Conservation (phyloP, 2,888 invertebrate genomes). For the Eretmocerus hayati region DNA sequence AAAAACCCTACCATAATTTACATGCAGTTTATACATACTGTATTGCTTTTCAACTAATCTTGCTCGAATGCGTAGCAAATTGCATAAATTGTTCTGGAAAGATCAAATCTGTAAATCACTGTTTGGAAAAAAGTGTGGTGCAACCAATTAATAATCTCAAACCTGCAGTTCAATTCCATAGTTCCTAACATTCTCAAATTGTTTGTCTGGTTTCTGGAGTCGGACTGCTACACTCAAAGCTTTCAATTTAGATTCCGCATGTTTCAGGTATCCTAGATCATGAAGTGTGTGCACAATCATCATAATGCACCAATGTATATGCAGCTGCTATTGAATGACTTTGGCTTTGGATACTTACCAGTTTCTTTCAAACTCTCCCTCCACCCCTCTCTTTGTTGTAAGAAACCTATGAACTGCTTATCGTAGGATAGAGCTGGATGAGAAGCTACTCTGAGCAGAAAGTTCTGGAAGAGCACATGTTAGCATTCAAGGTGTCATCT, state of each 20-base stretch:
- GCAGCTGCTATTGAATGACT: too few species aligned
- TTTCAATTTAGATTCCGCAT: slow-evolving; percentile 74
- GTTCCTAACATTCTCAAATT: slow-evolving; percentile 68
- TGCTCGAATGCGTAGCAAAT: slow-evolving; percentile 49
- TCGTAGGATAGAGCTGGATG: slow-evolving; percentile 69
- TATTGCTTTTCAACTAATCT: slow-evolving; percentile 70
- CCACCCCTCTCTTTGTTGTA: slow-evolving; percentile 75
- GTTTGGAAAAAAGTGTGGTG: slow-evolving; percentile 45
- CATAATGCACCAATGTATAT: too few species aligned
- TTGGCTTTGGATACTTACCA: slow-evolving; percentile 20
- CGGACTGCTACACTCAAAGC: slow-evolving; percentile 68
- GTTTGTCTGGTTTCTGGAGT: slow-evolving; percentile 64
- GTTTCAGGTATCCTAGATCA: slow-evolving; percentile 62
- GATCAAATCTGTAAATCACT: slow-evolving; percentile 44
- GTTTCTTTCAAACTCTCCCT: slow-evolving; percentile 68
- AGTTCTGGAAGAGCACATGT: slow-evolving; percentile 55
- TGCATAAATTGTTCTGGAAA: slow-evolving; percentile 44
- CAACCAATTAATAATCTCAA: slow-evolving; percentile 19
- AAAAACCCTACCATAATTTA: slow-evolving; percentile 73
- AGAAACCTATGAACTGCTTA: slow-evolving; percentile 67
- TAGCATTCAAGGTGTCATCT: background rate
- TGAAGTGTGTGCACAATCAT: too few species aligned
- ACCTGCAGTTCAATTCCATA: slow-evolving; percentile 68
- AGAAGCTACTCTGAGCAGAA: slow-evolving; percentile 66
- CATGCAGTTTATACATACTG: slow-evolving; percentile 71